Evolutionary conservation across 1,140 invertebrate species (phyloP).

Genomic region (Zaprionus africanus): DNA sequence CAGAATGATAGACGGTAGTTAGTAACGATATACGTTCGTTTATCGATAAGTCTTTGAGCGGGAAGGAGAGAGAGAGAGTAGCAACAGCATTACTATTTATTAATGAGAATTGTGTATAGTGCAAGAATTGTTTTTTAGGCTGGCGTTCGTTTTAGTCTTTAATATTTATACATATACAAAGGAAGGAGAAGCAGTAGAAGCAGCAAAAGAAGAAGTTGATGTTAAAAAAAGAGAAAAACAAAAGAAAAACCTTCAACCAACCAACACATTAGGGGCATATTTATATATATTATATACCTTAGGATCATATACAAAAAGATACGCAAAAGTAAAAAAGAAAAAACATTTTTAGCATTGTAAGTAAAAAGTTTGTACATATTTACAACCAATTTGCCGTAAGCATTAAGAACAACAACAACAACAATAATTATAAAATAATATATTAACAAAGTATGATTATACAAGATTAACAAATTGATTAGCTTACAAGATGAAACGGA

Average conservation of each 20-base stretch:
- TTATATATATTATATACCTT: constrained; percentile 69
- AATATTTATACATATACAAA: constrained; percentile 79
- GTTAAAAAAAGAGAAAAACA: constrained; percentile 26
- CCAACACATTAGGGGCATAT: constrained; percentile 65
- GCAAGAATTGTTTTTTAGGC: constrained; percentile 60
- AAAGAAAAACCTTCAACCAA: constrained; percentile 10
- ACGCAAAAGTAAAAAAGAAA: constrained; percentile 31
- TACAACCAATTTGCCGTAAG: constrained; percentile 71
- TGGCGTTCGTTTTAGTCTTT: constrained; percentile 73
- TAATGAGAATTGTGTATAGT: constrained; percentile 70
- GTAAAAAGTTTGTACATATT: constrained; percentile 80
- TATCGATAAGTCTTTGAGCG: not conserved
- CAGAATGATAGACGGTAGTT: not conserved
- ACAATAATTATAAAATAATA: constrained; percentile 32
- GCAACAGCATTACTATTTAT: constrained; percentile 81
- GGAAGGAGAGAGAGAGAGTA: constrained; percentile 26
- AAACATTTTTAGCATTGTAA: constrained; percentile 58
- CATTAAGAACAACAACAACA: constrained; percentile 55
- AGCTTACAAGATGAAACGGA: constrained; percentile 36
- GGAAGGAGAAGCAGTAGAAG: constrained; percentile 12
- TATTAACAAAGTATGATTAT: constrained; percentile 64
- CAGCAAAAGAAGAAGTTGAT: constrained; percentile 8
- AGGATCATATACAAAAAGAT: constrained; percentile 54
- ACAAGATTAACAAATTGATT: constrained; percentile 50
- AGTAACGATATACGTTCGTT: not conserved